Evolutionary conservation across 2,888 invertebrate species (phyloP).

Genomic region (Ichneumoninae sp.): DNA sequence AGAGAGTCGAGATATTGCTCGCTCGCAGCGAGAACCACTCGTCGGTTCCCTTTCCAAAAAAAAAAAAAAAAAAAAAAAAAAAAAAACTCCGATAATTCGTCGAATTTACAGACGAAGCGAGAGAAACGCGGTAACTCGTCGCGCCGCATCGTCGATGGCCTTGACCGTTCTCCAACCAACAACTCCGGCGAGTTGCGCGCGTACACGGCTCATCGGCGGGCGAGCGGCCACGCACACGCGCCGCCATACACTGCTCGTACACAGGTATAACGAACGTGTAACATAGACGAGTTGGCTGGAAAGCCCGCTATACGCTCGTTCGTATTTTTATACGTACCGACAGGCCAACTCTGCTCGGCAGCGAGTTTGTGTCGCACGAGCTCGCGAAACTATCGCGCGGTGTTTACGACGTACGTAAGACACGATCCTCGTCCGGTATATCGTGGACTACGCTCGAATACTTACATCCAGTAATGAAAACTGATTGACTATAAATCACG

Average conservation of each 20-base stretch:
- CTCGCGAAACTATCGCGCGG: conserved; percentile 44
- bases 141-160: conserved; percentile 72
- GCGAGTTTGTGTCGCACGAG: conserved; percentile 37
- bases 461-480: not conserved
- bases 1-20: not conserved
- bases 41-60: not conserved
- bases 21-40: not conserved
- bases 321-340: not conserved
- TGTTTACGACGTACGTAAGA: conserved; percentile 49
- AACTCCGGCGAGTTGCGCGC: conserved; percentile 59
- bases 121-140: conserved; percentile 62
- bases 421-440: conserved; percentile 45
- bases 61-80: not conserved
- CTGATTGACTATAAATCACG: conserved; percentile 23
- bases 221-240: conserved; percentile 31
- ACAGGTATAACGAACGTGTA: not conserved
- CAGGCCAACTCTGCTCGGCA: conserved; percentile 48
- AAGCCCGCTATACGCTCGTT: conserved; percentile 45
- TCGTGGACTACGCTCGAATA: not conserved
- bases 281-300: conserved; percentile 28
- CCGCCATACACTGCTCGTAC: not conserved
- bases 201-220: conserved; percentile 40
- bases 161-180: conserved; percentile 75
- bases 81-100: conserved; percentile 26
- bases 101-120: conserved; percentile 58